Percentiles rank a stretch among this genome's conserved stretches.
These are phyloP conservation scores for Bugulina stolonifera DNA, from an alignment of 2,888 invertebrate genomes.

Conservation along the genomic window DNA sequence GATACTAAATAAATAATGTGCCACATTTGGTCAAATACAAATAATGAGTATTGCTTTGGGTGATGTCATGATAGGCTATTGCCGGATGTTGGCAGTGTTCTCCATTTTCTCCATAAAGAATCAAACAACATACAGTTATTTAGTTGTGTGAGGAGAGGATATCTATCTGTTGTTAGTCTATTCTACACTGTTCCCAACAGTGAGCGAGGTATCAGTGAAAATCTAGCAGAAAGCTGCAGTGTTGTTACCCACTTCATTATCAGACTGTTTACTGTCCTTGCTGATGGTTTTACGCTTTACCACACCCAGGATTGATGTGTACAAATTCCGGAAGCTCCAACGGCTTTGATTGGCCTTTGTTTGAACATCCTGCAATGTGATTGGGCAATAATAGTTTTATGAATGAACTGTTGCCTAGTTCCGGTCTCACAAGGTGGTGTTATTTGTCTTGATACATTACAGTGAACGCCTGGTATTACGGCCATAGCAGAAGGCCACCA, in stretches of 20 bases:
- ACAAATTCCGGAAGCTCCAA: neutral
- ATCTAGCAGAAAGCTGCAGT: neutral
- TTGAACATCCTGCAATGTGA: slow-evolving; percentile 9
- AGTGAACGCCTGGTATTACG: neutral
- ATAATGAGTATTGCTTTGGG: too few species aligned
- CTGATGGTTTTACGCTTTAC: neutral
- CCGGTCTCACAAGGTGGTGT: neutral
- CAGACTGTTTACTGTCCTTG: neutral
- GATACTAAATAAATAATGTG: too few species aligned
- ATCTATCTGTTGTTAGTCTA: too few species aligned
- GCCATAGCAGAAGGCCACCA: too few species aligned
- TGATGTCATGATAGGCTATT: too few species aligned
- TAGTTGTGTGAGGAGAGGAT: too few species aligned
- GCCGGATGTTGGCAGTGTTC: too few species aligned
- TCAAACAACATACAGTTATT: too few species aligned
- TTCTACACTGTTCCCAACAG: too few species aligned
- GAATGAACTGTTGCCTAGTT: slow-evolving; percentile 5
- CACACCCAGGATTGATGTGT: neutral
- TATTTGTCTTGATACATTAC: neutral
- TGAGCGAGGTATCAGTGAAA: too few species aligned
- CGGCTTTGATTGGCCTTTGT: neutral
- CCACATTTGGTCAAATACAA: too few species aligned
- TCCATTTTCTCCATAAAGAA: too few species aligned
- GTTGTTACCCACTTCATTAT: neutral
- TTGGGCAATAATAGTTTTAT: neutral